Base-by-base conservation (phyloP, 2,797 vertebrate genomes). In the Oreochromis grahami region DNA sequence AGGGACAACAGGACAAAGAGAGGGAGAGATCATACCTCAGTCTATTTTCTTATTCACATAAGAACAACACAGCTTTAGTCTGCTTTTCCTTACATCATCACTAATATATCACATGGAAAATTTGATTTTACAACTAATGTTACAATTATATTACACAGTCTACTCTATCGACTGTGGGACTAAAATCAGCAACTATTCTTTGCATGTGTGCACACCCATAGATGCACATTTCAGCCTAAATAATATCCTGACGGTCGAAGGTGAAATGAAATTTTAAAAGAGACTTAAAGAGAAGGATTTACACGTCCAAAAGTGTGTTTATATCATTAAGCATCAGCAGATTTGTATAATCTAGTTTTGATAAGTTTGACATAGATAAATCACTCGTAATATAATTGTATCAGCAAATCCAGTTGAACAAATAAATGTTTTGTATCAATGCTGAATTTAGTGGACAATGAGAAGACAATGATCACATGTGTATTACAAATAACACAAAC, bases 231-330 rank as follows among this genome's bases (percentile, higher is more conserved):
- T 26, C 15, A 48, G 24, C 15, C 24, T 32, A 29, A 50, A 50
- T 29, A 26, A 70, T 45, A 45, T 70, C 41, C 65, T 11, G 41
- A 72, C 0, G 9, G 13, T 10, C 5, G 5, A 45, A 26, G 38
- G 21, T 70, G 8, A 43, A 48, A 6, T 19, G 15, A 19, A 48
- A 72, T 19, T 72, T 19, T 8, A 72, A 72, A 29, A 72, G 7
- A 72, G 15, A 29, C 21, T 17, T 70, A 26, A 72, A 72, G 14
- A 72, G 2, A 48, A 72, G 43, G 24, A 29, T 72, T 72, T 48
- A 48, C 43, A 29, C 6, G 0, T 1, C 10, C 15, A 48, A 19
- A 19, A 0, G 24, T 48, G 15, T 29, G 24, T 26, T 70, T 17
- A 2, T 72, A 17, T 45, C 8, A 10, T 26, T 70, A 17, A 48